A percentile compares a stretch with the other conserved stretches of the same genome.
Conservation (phyloP, 2,888 invertebrate species). For the Conchocele bisecta region DNA sequence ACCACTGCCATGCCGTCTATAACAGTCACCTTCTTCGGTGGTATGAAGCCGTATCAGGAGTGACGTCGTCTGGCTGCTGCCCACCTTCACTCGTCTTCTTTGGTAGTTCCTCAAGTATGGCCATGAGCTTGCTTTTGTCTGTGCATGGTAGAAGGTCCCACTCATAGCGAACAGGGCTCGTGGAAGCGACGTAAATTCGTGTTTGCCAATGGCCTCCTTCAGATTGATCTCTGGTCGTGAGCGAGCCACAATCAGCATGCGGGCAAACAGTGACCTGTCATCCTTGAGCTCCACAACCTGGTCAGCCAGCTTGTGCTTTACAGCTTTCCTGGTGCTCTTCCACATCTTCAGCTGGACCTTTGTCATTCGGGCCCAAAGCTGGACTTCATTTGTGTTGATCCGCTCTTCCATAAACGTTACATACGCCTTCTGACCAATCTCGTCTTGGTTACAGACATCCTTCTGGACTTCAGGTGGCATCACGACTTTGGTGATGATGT, state of each 20-base stretch:
- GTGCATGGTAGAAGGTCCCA: conserved; percentile 1
- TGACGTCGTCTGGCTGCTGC: neutral
- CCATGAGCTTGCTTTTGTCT: conserved; percentile 15
- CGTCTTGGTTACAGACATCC: neutral
- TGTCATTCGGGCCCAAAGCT: conserved; percentile 6
- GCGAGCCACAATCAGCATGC: conserved; percentile 10
- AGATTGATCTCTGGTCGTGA: conserved; percentile 25
- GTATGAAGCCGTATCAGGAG: no score
- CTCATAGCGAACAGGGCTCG: conserved; percentile 8
- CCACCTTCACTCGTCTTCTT: neutral
- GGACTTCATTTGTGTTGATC: neutral
- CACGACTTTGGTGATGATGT: conserved; percentile 13
- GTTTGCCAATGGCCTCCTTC: conserved; percentile 6
- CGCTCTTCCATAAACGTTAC: conserved; percentile 2
- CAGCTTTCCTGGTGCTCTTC: conserved; percentile 2
- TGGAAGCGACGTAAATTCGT: conserved; percentile 14
- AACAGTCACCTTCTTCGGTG: neutral
- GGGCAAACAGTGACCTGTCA: conserved; percentile 12
- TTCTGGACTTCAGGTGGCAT: conserved; percentile 11
- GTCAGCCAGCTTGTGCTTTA: neutral
- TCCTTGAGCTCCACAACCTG: conserved; percentile 9
- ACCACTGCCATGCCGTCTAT: conserved; percentile 21
- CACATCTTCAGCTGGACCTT: conserved; percentile 7
- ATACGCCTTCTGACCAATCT: neutral
- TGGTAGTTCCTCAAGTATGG: neutral